These are phyloP conservation scores for Petaurus breviceps DNA, from an alignment of 2,113 vertebrate species.

Conservation along the genomic window DNA sequence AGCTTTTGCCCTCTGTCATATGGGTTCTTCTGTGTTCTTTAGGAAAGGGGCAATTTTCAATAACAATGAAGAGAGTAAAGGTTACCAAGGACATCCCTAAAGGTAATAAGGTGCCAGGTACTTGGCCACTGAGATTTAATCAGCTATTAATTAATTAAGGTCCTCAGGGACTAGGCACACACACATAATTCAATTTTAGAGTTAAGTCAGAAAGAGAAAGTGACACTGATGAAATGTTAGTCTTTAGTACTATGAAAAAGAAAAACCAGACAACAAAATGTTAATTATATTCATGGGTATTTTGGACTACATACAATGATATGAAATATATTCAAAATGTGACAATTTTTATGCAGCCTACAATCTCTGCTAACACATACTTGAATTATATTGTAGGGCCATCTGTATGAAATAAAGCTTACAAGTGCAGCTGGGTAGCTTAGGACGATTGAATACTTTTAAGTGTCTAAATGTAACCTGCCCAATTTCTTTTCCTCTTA, in stretches of 20 bases:
- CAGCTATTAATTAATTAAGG: not conserved
- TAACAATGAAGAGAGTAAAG: not conserved
- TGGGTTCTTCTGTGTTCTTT: not conserved
- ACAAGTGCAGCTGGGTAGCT: constrained; percentile 22
- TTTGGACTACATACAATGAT: constrained; percentile 4
- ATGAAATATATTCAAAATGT: not conserved
- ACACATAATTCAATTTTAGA: not conserved
- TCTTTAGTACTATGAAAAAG: not conserved
- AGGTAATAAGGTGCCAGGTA: not conserved
- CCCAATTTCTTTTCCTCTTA: not conserved
- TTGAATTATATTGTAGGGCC: not conserved
- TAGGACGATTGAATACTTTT: constrained; percentile 21
- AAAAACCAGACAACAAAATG: not conserved
- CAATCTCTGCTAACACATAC: not conserved
- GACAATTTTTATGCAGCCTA: constrained; percentile 1
- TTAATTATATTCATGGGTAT: not conserved
- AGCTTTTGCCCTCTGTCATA: fast-evolving
- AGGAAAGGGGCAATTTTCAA: not conserved
- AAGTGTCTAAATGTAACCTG: not conserved
- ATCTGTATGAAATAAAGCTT: constrained; percentile 4
- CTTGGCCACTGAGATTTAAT: not conserved
- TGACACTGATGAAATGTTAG: not conserved
- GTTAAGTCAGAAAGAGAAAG: not conserved
- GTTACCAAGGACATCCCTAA: no score
- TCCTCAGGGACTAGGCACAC: not conserved